These are phyloP conservation scores for Mirza zaza DNA, from an alignment of 2,113 vertebrate species.

Conservation along the genomic window DNA sequence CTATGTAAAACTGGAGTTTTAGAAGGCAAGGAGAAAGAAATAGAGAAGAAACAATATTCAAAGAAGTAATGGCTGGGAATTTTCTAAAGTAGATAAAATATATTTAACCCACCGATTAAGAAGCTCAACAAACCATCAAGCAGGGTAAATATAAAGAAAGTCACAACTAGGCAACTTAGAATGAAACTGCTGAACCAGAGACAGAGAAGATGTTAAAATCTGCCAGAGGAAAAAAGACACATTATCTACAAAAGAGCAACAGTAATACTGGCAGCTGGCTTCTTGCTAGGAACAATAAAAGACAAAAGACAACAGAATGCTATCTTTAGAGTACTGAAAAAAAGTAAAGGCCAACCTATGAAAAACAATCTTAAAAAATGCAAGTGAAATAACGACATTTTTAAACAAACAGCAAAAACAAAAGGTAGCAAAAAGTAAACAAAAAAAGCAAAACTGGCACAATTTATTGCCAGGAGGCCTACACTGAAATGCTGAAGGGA, in stretches of 20 bases:
- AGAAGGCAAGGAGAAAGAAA: background rate
- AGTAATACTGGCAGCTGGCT: background rate
- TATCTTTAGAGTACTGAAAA: background rate
- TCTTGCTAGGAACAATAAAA: background rate
- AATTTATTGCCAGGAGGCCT: background rate
- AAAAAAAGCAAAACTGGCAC: background rate
- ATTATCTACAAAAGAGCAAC: background rate
- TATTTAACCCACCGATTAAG: background rate
- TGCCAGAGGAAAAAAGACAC: background rate
- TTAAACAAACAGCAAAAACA: background rate
- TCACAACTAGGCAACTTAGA: background rate
- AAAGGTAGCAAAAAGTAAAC: background rate
- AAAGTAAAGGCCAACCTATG: background rate
- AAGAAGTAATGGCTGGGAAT: background rate
- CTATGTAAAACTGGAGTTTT: background rate
- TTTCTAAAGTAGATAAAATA: background rate
- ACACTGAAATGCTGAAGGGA: background rate
- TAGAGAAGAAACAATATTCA: background rate
- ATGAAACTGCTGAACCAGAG: background rate
- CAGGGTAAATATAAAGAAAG: background rate
- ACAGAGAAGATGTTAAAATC: background rate
- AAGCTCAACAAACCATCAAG: background rate
- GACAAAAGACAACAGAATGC: background rate
- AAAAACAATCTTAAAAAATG: background rate
- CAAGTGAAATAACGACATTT: background rate